Conservation (phyloP, 1,140 invertebrate genomes). For the Drosophila lini region DNA sequence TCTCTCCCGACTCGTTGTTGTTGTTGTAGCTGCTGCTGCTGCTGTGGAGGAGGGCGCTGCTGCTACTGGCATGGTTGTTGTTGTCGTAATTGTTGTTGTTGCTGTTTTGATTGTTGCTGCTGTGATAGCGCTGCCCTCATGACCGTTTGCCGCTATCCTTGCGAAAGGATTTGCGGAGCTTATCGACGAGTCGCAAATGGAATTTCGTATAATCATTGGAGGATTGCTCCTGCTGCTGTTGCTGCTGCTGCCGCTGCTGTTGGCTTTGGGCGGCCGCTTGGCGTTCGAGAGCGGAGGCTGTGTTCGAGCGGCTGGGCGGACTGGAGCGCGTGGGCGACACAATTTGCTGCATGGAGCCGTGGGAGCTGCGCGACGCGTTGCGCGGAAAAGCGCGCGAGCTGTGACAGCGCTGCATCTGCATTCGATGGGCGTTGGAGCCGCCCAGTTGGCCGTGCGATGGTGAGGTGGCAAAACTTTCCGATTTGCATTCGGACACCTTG, state of each 20-base stretch:
- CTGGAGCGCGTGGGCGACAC: slow-evolving; percentile 87
- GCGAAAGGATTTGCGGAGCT: slow-evolving; percentile 91
- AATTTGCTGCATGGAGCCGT: slow-evolving; percentile 87
- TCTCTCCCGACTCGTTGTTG: slow-evolving; percentile 25
- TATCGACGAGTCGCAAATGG: slow-evolving; percentile 92
- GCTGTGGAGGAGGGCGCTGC: slow-evolving; percentile 1
- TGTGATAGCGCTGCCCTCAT: slow-evolving; percentile 65
- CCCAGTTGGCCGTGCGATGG: slow-evolving; percentile 88
- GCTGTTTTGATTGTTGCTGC: slow-evolving; percentile 21
- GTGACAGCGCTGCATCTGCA: slow-evolving; percentile 84
- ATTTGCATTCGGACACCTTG: slow-evolving; percentile 93
- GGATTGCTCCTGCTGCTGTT: slow-evolving; percentile 85
- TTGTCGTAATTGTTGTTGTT: slow-evolving; percentile 41
- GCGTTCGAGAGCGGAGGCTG: slow-evolving; percentile 65
- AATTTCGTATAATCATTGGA: slow-evolving; percentile 91
- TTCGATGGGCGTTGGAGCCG: slow-evolving; percentile 86
- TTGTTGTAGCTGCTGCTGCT: slow-evolving; percentile 26
- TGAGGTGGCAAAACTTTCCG: slow-evolving; percentile 90
- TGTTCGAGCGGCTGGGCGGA: slow-evolving; percentile 65
- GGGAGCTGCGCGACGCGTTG: slow-evolving; percentile 87
- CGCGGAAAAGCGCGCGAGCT: slow-evolving; percentile 85
- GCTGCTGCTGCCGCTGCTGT: slow-evolving; percentile 85
- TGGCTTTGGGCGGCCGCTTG: slow-evolving; percentile 86
- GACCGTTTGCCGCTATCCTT: slow-evolving; percentile 86
- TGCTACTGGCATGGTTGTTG: slow-evolving; percentile 27